Conservation (phyloP, 2,888 invertebrate genomes). For the Blomia tropicalis region DNA sequence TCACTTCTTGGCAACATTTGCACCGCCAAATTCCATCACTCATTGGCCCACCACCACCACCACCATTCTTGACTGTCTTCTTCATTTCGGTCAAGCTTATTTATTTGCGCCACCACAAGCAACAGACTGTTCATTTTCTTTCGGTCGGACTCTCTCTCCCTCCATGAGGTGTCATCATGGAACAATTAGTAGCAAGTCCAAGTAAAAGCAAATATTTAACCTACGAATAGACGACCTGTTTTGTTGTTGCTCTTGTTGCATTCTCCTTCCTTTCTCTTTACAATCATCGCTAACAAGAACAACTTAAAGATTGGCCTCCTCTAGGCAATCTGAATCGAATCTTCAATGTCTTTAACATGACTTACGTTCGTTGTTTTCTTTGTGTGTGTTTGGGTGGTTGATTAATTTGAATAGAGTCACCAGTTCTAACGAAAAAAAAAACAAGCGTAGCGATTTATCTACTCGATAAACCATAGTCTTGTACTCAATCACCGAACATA, state of each 20-base stretch:
- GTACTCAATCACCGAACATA: no score
- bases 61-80: not conserved
- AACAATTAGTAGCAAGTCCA: slow-evolving; percentile 8
- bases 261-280: not conserved
- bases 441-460: no score
- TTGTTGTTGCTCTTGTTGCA: not conserved
- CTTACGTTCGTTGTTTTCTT: no score
- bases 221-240: not conserved
- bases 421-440: no score
- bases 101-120: not conserved
- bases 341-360: no score
- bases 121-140: slow-evolving; percentile 7
- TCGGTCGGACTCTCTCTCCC: no score
- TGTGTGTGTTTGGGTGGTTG: no score
- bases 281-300: no score
- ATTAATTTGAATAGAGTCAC: no score
- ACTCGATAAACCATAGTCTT: no score
- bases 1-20: not conserved
- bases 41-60: not conserved
- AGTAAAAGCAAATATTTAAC: slow-evolving; percentile 14
- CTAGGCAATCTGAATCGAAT: no score
- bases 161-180: slow-evolving; percentile 9
- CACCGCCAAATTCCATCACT: not conserved
- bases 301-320: no score
- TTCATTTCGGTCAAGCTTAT: not conserved